phyloP scores from a whole-genome alignment of 2,888 invertebrate genomes.

The Beris chalybata region DNA sequence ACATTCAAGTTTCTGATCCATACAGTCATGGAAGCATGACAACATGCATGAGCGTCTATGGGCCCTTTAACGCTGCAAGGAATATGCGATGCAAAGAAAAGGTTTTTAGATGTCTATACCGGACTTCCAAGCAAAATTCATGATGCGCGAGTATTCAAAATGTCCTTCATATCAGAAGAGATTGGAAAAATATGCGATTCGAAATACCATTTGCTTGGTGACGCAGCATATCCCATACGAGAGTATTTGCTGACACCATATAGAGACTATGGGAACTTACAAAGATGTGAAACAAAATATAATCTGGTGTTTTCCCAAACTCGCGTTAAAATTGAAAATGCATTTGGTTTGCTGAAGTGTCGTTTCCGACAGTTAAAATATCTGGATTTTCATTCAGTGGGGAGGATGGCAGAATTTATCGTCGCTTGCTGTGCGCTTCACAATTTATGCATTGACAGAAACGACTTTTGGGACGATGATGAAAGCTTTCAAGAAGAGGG shows the following conservation, averaged over 20 bases:
- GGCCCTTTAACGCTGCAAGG: conserved; percentile 42
- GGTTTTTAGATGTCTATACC: conserved; percentile 1
- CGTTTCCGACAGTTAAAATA: conserved; percentile 40
- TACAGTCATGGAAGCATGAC: no score
- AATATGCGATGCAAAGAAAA: neutral
- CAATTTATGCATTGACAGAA: conserved; percentile 45
- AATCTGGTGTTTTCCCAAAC: conserved; percentile 44
- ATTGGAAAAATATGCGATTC: conserved; percentile 38
- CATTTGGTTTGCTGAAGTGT: conserved; percentile 45
- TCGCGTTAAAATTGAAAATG: conserved; percentile 46
- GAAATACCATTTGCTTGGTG: conserved; percentile 35
- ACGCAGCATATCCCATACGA: no score
- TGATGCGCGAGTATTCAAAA: conserved; percentile 38
- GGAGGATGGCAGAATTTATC: conserved; percentile 41
- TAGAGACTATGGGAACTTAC: conserved; percentile 44
- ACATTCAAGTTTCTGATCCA: no score
- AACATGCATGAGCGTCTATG: no score
- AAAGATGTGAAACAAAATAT: conserved; percentile 41
- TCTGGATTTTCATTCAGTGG: conserved; percentile 34
- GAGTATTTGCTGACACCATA: conserved; percentile 43
- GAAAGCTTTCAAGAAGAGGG: neutral
- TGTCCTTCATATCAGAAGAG: conserved; percentile 40
- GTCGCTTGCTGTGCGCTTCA: conserved; percentile 44
- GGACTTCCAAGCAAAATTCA: neutral
- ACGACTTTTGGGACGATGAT: conserved; percentile 40